Conservation (phyloP, 2,797 vertebrate species). For the Sebastes hubbsi region DNA sequence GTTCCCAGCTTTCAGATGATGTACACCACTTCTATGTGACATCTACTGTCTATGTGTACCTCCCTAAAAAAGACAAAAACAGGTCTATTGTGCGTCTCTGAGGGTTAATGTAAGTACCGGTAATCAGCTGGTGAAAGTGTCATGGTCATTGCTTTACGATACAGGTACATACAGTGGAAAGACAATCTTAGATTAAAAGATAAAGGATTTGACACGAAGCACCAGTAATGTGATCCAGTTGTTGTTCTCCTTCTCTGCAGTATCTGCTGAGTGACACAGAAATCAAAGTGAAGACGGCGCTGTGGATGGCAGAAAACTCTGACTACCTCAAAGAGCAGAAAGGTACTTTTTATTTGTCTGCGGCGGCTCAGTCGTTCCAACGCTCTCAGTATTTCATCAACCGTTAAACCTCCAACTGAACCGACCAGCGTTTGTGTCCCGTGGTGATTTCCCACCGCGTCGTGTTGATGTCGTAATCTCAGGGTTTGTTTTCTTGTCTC, state of each 20-base stretch:
- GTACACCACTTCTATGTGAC: too few species aligned
- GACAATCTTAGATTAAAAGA: neutral
- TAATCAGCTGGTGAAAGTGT: too few species aligned
- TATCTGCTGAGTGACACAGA: conserved; percentile 94
- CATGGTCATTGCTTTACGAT: too few species aligned
- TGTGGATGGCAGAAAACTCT: conserved; percentile 95
- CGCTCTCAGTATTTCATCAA: neutral
- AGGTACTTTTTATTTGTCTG: conserved; percentile 73
- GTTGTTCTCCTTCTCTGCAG: conserved; percentile 67
- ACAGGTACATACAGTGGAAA: too few species aligned
- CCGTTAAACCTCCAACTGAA: neutral
- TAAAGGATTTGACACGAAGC: neutral
- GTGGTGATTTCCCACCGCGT: neutral
- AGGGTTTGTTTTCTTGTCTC: conserved; percentile 31
- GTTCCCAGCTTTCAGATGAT: too few species aligned
- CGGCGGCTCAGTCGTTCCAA: neutral
- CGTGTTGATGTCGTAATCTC: neutral
- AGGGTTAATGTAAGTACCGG: too few species aligned
- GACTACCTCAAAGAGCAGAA: conserved; percentile 95
- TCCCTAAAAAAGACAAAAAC: too few species aligned
- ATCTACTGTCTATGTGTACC: too few species aligned
- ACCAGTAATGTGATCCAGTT: neutral
- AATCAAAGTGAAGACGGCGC: conserved; percentile 91
- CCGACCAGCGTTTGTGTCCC: neutral
- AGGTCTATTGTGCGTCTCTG: too few species aligned